These are phyloP conservation scores for Leptodactylus fallax DNA, from an alignment of 2,797 vertebrate species.

Conservation along the genomic window DNA sequence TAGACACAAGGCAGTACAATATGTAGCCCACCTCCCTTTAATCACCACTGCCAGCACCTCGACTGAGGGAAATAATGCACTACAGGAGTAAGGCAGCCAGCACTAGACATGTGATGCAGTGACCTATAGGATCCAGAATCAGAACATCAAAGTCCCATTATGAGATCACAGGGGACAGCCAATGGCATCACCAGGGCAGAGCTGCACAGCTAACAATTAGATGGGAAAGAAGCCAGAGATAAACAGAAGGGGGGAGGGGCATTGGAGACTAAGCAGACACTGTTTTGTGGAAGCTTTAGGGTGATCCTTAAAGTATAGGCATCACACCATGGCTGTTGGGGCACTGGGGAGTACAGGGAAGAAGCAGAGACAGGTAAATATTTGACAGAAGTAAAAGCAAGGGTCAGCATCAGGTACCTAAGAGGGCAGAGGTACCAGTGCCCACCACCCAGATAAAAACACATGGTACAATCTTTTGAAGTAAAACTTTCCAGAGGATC, in stretches of 20 bases:
- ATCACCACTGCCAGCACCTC: background rate
- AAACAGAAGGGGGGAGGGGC: too few relatives aligned
- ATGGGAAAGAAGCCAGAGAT: background rate
- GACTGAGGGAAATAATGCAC: background rate
- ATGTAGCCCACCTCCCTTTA: background rate
- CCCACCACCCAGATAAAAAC: background rate
- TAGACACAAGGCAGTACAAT: constrained; percentile 49
- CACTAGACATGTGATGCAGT: background rate
- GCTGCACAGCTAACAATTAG: background rate
- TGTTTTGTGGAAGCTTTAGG: background rate
- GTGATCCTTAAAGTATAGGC: background rate
- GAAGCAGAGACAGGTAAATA: background rate
- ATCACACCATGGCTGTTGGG: background rate
- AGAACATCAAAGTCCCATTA: background rate
- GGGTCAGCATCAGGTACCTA: background rate
- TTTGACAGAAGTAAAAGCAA: background rate
- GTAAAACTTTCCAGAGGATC: constrained; percentile 13
- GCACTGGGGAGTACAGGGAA: background rate
- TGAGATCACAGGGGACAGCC: background rate
- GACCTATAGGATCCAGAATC: background rate
- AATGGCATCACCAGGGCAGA: background rate
- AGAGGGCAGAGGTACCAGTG: background rate
- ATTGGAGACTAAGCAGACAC: background rate
- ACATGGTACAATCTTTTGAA: background rate
- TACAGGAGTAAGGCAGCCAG: constrained; percentile 33